Evolutionary conservation across 2,797 vertebrate species (phyloP).

Genomic region (Pitangus sulphuratus): DNA sequence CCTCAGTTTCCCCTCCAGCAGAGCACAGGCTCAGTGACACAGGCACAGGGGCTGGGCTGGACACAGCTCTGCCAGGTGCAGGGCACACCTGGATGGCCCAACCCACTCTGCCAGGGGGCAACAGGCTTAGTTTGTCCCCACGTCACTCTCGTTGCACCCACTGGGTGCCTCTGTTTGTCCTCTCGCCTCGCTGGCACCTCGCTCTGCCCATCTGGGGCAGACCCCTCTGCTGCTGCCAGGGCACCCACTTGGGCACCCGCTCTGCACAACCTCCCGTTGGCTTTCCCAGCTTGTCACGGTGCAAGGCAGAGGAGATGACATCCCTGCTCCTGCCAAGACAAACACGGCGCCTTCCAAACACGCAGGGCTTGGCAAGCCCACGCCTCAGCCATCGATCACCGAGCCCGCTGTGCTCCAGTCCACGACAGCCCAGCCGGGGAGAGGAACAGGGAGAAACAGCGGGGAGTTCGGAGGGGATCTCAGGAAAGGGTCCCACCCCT

Average conservation of each 20-base stretch:
- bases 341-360: conserved; percentile 59
- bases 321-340: conserved; percentile 54
- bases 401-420: background rate
- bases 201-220: background rate
- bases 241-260: background rate
- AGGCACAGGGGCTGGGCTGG: fast-evolving
- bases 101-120: background rate
- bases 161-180: background rate
- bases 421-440: background rate
- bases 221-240: background rate
- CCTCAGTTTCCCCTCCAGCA: background rate
- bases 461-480: fast-evolving
- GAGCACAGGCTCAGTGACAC: fast-evolving
- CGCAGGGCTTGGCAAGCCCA: conserved; percentile 40
- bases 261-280: background rate
- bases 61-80: background rate
- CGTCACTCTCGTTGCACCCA: fast-evolving
- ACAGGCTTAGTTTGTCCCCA: background rate
- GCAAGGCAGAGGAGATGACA: conserved; percentile 50
- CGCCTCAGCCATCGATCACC: conserved; percentile 39
- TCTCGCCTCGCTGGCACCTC: fast-evolving
- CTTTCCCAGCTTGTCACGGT: conserved; percentile 35
- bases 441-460: background rate
- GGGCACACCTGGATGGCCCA: background rate
- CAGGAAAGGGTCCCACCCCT: fast-evolving